Evolutionary conservation across 2,888 invertebrate species (phyloP).

Genomic region (Antheraea assamensis): DNA sequence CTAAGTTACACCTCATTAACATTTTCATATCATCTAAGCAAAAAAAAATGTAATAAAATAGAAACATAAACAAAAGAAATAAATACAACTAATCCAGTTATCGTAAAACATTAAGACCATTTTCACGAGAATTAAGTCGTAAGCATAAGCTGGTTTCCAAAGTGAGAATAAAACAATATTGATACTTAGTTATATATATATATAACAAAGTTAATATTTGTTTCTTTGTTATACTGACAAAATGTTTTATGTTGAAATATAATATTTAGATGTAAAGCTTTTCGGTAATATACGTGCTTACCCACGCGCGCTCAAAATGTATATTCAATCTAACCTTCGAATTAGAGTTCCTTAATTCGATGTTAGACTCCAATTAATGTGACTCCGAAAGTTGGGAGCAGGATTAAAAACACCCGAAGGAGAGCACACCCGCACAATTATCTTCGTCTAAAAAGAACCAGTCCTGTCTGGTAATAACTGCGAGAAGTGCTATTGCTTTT

Average conservation of each 20-base stretch:
- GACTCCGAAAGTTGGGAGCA: constrained; percentile 62
- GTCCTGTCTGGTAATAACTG: constrained; percentile 24
- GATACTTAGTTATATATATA: too few relatives aligned
- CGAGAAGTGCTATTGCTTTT: constrained; percentile 24
- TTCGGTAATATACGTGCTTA: constrained; percentile 55
- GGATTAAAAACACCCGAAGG: constrained; percentile 76
- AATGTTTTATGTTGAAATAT: not conserved
- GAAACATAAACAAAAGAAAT: too few relatives aligned
- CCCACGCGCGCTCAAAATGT: constrained; percentile 58
- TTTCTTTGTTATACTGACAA: not conserved
- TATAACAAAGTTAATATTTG: too few relatives aligned
- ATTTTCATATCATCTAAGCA: too few relatives aligned
- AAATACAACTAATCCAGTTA: too few relatives aligned
- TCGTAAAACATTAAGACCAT: too few relatives aligned
- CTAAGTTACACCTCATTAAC: too few relatives aligned
- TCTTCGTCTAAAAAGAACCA: constrained; percentile 34
- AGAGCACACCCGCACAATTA: constrained; percentile 61
- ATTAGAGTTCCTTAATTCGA: constrained; percentile 68
- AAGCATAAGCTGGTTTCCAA: too few relatives aligned
- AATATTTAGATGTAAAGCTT: constrained; percentile 44
- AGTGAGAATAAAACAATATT: too few relatives aligned
- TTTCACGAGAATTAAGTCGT: too few relatives aligned
- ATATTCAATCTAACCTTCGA: constrained; percentile 78
- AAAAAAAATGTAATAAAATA: too few relatives aligned
- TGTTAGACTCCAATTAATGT: constrained; percentile 77